Percentiles rank a stretch among this genome's conserved stretches.
Evolutionary conservation across 2,888 invertebrate genomes (phyloP).

Genomic region (Lissocephala sabroskyi): DNA sequence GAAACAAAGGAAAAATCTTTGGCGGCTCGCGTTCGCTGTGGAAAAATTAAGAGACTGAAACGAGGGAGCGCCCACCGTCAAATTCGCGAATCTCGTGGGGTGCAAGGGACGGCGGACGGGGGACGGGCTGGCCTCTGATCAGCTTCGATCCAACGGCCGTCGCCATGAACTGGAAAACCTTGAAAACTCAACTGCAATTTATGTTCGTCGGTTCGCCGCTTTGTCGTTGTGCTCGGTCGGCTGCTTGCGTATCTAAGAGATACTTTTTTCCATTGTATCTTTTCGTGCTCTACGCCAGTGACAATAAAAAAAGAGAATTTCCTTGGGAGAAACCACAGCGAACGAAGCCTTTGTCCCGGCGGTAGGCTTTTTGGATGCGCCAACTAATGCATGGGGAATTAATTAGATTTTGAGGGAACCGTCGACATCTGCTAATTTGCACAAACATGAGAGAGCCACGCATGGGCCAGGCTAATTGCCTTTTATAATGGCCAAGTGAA

Average conservation of each 20-base stretch:
- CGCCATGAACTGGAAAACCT: conserved; percentile 72
- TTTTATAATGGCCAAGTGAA: conserved; percentile 44
- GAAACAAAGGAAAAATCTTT: too few species aligned
- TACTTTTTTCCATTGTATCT: conserved; percentile 13
- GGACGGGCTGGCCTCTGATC: conserved; percentile 27
- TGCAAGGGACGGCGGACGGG: too few species aligned
- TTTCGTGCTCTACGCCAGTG: too few species aligned
- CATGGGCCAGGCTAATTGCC: conserved; percentile 37
- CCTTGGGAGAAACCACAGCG: too few species aligned
- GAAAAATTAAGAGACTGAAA: neutral
- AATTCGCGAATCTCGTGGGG: conserved; percentile 39
- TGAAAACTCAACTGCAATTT: conserved; percentile 67
- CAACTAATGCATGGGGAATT: conserved; percentile 32
- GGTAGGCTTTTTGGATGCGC: too few species aligned
- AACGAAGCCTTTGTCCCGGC: too few species aligned
- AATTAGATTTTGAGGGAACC: conserved; percentile 41
- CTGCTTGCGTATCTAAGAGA: conserved; percentile 25
- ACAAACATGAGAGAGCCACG: conserved; percentile 15
- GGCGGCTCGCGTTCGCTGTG: too few species aligned
- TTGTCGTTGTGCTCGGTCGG: conserved; percentile 19
- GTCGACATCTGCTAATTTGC: conserved; percentile 36
- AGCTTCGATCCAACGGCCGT: conserved; percentile 37
- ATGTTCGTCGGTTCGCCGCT: conserved; percentile 42
- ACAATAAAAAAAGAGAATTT: too few species aligned
- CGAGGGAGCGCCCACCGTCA: conserved; percentile 34